A percentile compares a stretch with the other conserved stretches of the same genome.
phyloP scores from a whole-genome alignment of 2,888 invertebrate genomes.

The Acholoe squamosa region DNA sequence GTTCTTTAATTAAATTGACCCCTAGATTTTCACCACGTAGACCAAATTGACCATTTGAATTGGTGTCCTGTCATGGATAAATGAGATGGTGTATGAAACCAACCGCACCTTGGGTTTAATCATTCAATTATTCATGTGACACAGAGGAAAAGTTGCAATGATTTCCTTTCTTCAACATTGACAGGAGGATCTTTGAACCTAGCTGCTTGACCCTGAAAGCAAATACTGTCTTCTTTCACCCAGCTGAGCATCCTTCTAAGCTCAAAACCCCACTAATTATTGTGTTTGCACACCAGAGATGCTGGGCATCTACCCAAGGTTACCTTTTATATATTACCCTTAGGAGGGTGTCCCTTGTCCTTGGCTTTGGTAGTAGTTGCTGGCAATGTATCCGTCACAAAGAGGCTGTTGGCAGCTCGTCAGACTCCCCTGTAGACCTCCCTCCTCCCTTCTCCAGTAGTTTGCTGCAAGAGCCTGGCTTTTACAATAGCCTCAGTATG shows the following conservation, averaged over 20 bases:
- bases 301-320: not conserved
- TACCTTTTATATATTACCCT: not conserved
- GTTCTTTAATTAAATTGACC: too few species aligned
- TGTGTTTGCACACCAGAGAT: not conserved
- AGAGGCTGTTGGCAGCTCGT: slow-evolving; percentile 16
- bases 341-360: slow-evolving; percentile 10
- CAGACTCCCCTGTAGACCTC: not conserved
- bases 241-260: not conserved
- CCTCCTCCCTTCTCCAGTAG: not conserved
- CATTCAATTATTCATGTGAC: too few species aligned
- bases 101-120: too few species aligned
- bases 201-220: not conserved
- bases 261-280: not conserved
- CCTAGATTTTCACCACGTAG: too few species aligned
- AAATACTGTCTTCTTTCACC: not conserved
- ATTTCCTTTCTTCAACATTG: too few species aligned
- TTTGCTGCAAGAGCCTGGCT: not conserved
- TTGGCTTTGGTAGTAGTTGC: not conserved
- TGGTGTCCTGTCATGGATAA: too few species aligned
- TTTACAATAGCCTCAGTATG: not conserved
- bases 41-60: too few species aligned
- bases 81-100: too few species aligned
- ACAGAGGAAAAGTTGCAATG: too few species aligned
- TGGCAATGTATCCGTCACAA: not conserved
- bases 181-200: not conserved